These are phyloP conservation scores for Spondyliosoma cantharus DNA, from an alignment of 2,797 vertebrate species.

Conservation along the genomic window DNA sequence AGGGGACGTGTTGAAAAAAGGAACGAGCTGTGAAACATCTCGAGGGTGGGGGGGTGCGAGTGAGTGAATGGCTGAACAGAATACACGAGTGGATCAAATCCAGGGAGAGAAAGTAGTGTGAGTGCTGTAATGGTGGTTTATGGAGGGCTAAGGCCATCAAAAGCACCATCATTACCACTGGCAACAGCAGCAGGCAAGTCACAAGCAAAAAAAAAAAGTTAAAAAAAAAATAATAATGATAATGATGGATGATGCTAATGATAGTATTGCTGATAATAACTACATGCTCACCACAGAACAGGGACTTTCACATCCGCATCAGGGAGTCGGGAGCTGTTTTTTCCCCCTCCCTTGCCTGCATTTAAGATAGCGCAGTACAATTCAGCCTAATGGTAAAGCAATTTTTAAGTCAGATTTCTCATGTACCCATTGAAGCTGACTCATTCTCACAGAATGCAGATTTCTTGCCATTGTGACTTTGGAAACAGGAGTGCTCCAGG, in stretches of 20 bases:
- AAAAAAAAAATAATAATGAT: constrained; percentile 28
- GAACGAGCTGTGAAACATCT: constrained; percentile 53
- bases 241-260: constrained; percentile 51
- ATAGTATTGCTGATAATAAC: constrained; percentile 57
- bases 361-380: constrained; percentile 12
- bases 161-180: constrained; percentile 76
- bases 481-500: background rate
- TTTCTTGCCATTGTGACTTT: background rate
- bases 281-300: constrained; percentile 24
- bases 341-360: background rate
- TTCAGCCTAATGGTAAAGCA: constrained; percentile 25
- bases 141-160: constrained; percentile 68
- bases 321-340: constrained; percentile 19
- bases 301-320: constrained; percentile 37
- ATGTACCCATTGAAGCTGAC: background rate
- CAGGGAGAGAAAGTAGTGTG: constrained; percentile 24
- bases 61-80: constrained; percentile 31
- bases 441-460: constrained; percentile 9
- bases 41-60: constrained; percentile 22
- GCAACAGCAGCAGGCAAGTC: constrained; percentile 53
- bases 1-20: constrained; percentile 27
- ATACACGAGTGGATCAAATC: constrained; percentile 29
- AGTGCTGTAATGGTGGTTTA: constrained; percentile 68
- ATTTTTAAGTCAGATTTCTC: constrained; percentile 21
- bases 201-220: background rate